These are phyloP conservation scores for Meloidogyne hapla DNA, from an alignment of 1,140 invertebrate genomes.

Conservation along the genomic window DNA sequence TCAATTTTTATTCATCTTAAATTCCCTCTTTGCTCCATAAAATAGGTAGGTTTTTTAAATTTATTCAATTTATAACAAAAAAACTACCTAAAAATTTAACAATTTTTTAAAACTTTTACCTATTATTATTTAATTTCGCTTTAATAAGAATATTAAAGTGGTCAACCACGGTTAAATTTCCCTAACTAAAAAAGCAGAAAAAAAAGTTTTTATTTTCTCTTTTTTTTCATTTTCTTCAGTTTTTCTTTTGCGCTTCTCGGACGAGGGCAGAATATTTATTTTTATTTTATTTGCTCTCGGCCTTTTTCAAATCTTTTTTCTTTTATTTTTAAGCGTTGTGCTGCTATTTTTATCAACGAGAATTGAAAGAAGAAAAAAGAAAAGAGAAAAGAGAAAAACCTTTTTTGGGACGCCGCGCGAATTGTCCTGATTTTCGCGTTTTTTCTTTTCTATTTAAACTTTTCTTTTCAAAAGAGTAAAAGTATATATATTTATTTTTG, in stretches of 20 bases:
- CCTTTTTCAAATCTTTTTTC: background rate
- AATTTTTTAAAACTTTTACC: too few relatives aligned
- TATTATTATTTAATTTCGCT: too few relatives aligned
- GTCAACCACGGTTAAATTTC: background rate
- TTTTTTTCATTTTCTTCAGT: background rate
- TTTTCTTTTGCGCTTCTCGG: background rate
- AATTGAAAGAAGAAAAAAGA: background rate
- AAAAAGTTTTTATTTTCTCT: background rate
- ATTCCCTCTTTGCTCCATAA: too few relatives aligned
- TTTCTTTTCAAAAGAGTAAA: background rate
- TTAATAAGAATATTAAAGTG: background rate
- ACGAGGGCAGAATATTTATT: background rate
- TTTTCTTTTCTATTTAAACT: background rate
- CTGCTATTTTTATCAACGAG: background rate
- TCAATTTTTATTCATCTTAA: too few relatives aligned
- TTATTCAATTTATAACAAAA: too few relatives aligned
- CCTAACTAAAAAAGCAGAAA: too few relatives aligned
- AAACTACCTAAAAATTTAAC: too few relatives aligned
- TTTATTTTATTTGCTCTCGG: background rate
- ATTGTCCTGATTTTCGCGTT: background rate
- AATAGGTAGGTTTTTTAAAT: too few relatives aligned
- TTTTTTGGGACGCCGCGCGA: background rate
- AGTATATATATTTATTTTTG: background rate
- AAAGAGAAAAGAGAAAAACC: too few relatives aligned
- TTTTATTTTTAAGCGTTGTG: background rate